Base-by-base conservation (phyloP, 2,113 vertebrate species). In the Hyperopisus bebe region DNA sequence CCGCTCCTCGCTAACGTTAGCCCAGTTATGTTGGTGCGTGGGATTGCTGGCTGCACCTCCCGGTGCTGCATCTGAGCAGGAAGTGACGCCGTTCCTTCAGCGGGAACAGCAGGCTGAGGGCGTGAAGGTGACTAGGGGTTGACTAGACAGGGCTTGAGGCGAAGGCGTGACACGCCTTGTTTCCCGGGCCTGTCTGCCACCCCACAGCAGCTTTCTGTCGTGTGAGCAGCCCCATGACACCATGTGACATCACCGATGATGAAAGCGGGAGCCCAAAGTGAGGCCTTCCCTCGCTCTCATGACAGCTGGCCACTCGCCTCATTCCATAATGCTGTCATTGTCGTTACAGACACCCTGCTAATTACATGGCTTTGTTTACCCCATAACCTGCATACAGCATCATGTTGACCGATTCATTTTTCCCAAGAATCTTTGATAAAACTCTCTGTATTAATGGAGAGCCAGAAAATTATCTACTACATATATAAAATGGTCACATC, bases 211-310 rank as follows among this genome's bases (percentile, higher is more conserved):
- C 19, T 88, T 39, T 42, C 27, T 44, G 21, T 58, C 15, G 27
- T 35, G 39, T 17, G 55, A 44, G 39, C 53, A 46, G 11, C 35
- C 1, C 24, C 53, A 62, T 58, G 50, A 88, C 47, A 35, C 77
- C 50, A 24, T 89, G 62, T 88, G 88, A 89, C 88, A 89, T 89
- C 74, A 84, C 88, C 53, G 24, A 21, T 35, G 4, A 58, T 88
- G 85, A 53, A 80, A 50, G 48, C 48, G 47, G 82, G 48, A 48
- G 46, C 48, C 48, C 51, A 58, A n/a, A 82, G 47, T 31, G 13
- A 55, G 47, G 88, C 55, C 17, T 19, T 88, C n/a, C 24, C 87
- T 44, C 17, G n/a, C 51, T 13, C 48, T 84, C 51, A 88, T 62
- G 53, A 13, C 42, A 84, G 31, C 46, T 13, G 35, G 19, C 39